Evolutionary conservation across 2,888 invertebrate species (phyloP).

Genomic region (Drosophila antonietae): DNA sequence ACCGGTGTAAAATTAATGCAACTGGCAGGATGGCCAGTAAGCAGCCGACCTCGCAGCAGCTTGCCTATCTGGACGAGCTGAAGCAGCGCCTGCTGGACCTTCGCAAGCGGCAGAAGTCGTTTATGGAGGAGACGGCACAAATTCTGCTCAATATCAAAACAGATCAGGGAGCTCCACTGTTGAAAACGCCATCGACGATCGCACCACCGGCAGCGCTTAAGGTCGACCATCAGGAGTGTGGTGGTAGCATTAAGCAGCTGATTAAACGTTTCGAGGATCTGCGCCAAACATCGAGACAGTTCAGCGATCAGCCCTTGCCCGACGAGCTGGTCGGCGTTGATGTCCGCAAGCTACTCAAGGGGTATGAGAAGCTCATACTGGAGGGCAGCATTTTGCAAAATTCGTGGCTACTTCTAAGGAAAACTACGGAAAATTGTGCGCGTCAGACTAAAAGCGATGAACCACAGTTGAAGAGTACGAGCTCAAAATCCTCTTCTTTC

Average conservation of each 20-base stretch:
- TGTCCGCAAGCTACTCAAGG: conserved; percentile 55
- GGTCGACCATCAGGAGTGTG: neutral
- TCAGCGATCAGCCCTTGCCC: conserved; percentile 55
- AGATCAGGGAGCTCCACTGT: neutral
- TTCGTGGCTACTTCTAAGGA: conserved; percentile 56
- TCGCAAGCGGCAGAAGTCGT: conserved; percentile 58
- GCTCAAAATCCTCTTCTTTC: conserved; percentile 54
- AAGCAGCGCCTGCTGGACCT: conserved; percentile 60
- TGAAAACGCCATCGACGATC: neutral
- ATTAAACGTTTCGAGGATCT: conserved; percentile 64
- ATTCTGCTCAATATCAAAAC: conserved; percentile 49
- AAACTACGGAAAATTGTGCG: conserved; percentile 58
- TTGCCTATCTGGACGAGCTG: conserved; percentile 68
- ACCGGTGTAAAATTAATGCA: conserved; percentile 42
- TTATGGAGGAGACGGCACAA: conserved; percentile 59
- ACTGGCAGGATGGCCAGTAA: conserved; percentile 45
- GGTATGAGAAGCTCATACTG: conserved; percentile 60
- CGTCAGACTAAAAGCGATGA: conserved; percentile 33
- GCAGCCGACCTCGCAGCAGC: conserved; percentile 54
- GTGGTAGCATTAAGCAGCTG: conserved; percentile 47
- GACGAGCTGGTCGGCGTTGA: conserved; percentile 62
- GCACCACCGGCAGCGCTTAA: neutral
- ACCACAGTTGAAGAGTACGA: conserved; percentile 22
- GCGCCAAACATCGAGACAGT: conserved; percentile 56
- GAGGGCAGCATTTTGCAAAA: conserved; percentile 57